These are phyloP conservation scores for Tylochromis polylepis DNA, from an alignment of 2,113 vertebrate species.

Conservation along the genomic window DNA sequence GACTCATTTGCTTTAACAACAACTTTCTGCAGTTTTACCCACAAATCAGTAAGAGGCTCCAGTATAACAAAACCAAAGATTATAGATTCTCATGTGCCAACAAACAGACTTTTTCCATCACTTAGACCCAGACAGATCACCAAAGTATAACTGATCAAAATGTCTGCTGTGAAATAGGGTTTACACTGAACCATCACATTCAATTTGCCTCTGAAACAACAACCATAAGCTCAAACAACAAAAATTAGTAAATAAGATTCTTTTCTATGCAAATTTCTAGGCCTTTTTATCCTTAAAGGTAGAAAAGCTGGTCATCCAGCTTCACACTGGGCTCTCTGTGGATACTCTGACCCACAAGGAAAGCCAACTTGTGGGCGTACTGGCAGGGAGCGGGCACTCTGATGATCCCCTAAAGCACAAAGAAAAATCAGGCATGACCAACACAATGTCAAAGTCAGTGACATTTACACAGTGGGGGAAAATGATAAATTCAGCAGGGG, in stretches of 20 bases:
- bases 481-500: too few species aligned
- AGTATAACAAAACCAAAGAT: background rate
- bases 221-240: background rate
- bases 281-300: constrained; percentile 72
- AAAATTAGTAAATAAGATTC: background rate
- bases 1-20: background rate
- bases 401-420: constrained; percentile 80
- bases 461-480: background rate
- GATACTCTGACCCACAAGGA: constrained; percentile 91
- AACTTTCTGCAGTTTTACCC: background rate
- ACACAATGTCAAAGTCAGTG: background rate
- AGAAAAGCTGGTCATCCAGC: constrained; percentile 86
- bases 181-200: background rate
- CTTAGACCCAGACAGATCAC: background rate
- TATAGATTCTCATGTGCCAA: background rate
- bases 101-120: background rate
- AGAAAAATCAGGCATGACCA: background rate
- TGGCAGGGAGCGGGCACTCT: constrained; percentile 93
- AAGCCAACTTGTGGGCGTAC: constrained; percentile 93
- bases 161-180: background rate
- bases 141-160: background rate
- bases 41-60: background rate
- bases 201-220: background rate
- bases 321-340: constrained; percentile 79
- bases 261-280: background rate